A percentile compares a stretch with the other conserved stretches of the same genome.
These are phyloP conservation scores for Clavelina lepadiformis DNA, from an alignment of 23 tunicate genomes.

Conservation along the genomic window DNA sequence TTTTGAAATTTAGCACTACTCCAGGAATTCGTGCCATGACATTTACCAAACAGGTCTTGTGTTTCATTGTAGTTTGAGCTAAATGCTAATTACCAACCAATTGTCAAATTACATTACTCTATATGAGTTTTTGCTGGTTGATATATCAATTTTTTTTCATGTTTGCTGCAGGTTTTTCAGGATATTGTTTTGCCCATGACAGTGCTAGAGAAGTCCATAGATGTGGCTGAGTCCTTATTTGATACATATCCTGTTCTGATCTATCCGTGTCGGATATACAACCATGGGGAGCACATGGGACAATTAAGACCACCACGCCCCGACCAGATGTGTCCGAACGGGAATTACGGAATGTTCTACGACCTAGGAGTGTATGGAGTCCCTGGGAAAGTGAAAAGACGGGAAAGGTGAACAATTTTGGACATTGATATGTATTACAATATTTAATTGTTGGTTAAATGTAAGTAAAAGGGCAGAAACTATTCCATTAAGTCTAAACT, in stretches of 20 bases:
- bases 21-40: constrained; percentile 87
- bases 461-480: no score
- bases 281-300: constrained; percentile 62
- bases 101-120: neutral
- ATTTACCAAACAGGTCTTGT: constrained; percentile 60
- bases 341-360: constrained; percentile 77
- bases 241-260: constrained; percentile 80
- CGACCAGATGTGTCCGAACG: constrained; percentile 79
- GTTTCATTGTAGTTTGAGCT: constrained; percentile 1
- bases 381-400: constrained; percentile 80
- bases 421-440: no score
- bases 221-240: constrained; percentile 61
- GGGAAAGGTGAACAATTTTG: constrained; percentile 18
- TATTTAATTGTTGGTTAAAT: no score
- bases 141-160: neutral
- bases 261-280: constrained; percentile 77
- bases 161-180: constrained; percentile 59
- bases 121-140: neutral
- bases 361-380: constrained; percentile 86
- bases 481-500: no score
- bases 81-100: neutral
- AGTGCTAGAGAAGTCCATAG: constrained; percentile 82
- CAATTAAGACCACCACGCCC: constrained; percentile 62
- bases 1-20: constrained; percentile 72
- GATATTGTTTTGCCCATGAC: constrained; percentile 89